Evolutionary conservation across 2,797 vertebrate genomes (phyloP), one percentile per base, ranked within the genome.

Genomic region (Sebastes taczanowskii): DNA sequence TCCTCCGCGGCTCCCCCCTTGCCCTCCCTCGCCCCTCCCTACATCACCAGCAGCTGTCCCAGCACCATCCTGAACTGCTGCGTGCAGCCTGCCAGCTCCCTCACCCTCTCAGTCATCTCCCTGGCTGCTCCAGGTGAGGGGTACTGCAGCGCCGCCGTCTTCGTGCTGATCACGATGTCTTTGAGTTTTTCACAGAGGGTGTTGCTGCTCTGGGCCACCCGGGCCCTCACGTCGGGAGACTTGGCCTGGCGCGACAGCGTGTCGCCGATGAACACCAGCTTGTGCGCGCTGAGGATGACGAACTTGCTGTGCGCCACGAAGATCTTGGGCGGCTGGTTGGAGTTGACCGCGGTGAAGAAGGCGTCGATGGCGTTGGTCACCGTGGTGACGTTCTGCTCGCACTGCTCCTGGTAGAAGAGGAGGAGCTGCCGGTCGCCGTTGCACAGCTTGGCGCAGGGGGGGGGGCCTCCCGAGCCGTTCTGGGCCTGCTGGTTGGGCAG

Each of bases 251-350:
- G 97, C 0, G 98, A 98, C 81, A 99, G 93, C 0, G 98, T 99
- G 95, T 99, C 98, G 3, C 98, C 98, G 0, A 99, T 99, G 92
- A 99, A 99, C 63, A 99, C 98, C 7, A 99, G 96, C 96, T 98
- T 99, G 94, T 99, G 98, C 3, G 98, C 98, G 0, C 97, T 99
- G 86, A 99, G 97, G 90, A 99, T 99, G 93, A 99, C 97, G 0
- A 99, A 98, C 88, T 99, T 99, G 97, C 98, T 98, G 95, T 99
- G 98, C 0, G 98, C 97, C 86, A 99, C 98, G 0, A 99, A 99
- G 89, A 99, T 98, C 93, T 98, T 98, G 69, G 98, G 98, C 0
- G 97, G 98, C 88, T 99, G 98, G 94, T 98, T 99, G 92, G 96
- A 96, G 93, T 95, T 96, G 89, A 99, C 95, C 0, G 98, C 96